Base-by-base conservation (phyloP, 2,888 invertebrate species). In the Xestia ashworthii region DNA sequence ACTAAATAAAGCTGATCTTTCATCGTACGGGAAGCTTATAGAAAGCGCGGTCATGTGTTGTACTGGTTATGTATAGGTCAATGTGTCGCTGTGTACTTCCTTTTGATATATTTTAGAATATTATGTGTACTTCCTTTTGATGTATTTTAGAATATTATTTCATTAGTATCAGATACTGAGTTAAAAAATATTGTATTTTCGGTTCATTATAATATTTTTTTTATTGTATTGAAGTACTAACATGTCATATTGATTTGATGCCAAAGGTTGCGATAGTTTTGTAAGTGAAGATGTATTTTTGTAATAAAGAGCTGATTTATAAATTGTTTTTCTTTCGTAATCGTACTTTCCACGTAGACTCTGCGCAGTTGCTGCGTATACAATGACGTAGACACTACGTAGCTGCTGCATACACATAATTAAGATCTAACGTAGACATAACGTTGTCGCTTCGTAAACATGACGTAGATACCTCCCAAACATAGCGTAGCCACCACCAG, bases 221-320 rank as follows among this genome's bases (percentile, higher is more conserved):
- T 22, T 62, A 41, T 74, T 46, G 19, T 80, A 55, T 32, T 22
- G 5, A 64, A 55, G 11, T 32, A 14, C 4, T 53, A n/a, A 41
- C 62, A 71, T 71, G 80, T 67, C 50, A n/a, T 41, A 58, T 32
- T 22, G 22, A 55, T 71, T 68, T 22, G 22, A 66, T 74, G 19
- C 41, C 60, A 60, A 81, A 64, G 50, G 68, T 60, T 58, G 9
- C 14, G 8, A 44, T 62, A 12, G 64, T 58, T 48, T 84, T 70
- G 32, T 71, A 74, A 55, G 32, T 58, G n/a, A 67, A 67, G 58
- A 25, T 62, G 3, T 80, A 66, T 80, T 76, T 78, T 81, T 71
- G 41, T 79, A 81, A 65, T 79, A 80, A 79, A 79, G 8, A 32
- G 38, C 41, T 38, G 60, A 81, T 77, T 55, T 41, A n/a, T 32